Base-by-base conservation (phyloP, 2,113 vertebrate genomes). In the Chionis minor region DNA sequence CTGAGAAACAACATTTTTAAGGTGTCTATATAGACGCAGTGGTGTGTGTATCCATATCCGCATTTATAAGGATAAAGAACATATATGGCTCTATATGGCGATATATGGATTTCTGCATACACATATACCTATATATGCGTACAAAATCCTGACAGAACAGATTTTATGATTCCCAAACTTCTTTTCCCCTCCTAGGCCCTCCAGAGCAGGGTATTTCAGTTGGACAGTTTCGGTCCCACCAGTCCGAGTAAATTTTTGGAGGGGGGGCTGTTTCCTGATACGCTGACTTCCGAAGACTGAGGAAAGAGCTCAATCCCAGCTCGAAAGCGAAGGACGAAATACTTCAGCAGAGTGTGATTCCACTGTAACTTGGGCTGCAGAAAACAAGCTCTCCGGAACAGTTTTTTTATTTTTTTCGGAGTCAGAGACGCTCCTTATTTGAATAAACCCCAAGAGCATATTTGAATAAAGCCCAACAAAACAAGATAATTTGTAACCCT, bases 391-490 rank as follows among this genome's bases (percentile, higher is more conserved):
- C 82, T 92, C 90, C 92, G 92, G 86, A 97, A 90, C 70, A 92
- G 93, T 38, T 38, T 38, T 38, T 38, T 38, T 38, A 8, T 38
- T 38, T 38, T 83, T 92, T 85, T 96, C 54, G 80, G 78, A 89
- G 92, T 84, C 94, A 94, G 91, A 94, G 90, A 78, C 11, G 15
- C 44, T 95, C 44, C 61, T 77, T 73, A 94, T 97, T 96, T 97
- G 88, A 97, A 86, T 96, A 96, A 96, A 96, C 92, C 24, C 85
- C 93, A 70, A 51, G 16, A 87, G 66, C n/a, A 52, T 91, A 95
- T 97, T 94, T 97, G 80, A 95, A 92, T 94, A 96, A 97, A 97
- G 49, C 93, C 65, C 92, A 96, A 86, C 73, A 80, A 96, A 95
- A 95, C 94, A 71, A 89, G 84, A 81, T 95, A 82, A 83, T 91